Conservation (phyloP, 37 sponge, comb jelly and placozoan genomes). For the Eunapius fragilis region DNA sequence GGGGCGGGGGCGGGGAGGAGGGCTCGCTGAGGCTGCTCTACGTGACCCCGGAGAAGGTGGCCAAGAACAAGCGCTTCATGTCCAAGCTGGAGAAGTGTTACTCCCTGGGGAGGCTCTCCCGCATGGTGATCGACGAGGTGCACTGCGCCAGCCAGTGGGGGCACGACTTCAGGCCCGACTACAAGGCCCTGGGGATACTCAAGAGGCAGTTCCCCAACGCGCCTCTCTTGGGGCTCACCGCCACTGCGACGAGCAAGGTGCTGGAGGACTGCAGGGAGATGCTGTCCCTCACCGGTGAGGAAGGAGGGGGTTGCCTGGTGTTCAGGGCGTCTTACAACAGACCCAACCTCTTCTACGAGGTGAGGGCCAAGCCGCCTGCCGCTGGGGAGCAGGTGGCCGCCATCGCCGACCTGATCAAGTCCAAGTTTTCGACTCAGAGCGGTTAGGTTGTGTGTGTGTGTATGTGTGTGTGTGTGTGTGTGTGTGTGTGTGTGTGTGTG, state of each 20-base stretch:
- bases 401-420: constrained; percentile 73
- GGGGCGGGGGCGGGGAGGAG: background rate
- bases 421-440: constrained; percentile 58
- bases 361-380: constrained; percentile 63
- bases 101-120: constrained; percentile 61
- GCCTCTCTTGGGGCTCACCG: constrained; percentile 94
- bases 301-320: constrained; percentile 57
- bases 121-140: constrained; percentile 95
- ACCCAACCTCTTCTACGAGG: constrained; percentile 86
- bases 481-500: too few species aligned
- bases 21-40: constrained; percentile 76
- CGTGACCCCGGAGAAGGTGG: constrained; percentile 94
- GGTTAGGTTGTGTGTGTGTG: constrained; percentile 45
- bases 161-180: constrained; percentile 98
- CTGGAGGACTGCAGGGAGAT: constrained; percentile 74
- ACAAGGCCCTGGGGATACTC: constrained; percentile 86
- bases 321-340: constrained; percentile 88
- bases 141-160: constrained; percentile 99
- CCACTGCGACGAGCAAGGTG: constrained; percentile 90
- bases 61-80: constrained; percentile 88
- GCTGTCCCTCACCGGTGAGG: constrained; percentile 34
- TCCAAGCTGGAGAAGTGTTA: constrained; percentile 87
- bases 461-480: background rate
- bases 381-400: constrained; percentile 59
- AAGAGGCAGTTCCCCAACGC: constrained; percentile 84